Evolutionary conservation across 2,888 invertebrate species (phyloP).

Genomic region (Scaptomyza caliginosa): DNA sequence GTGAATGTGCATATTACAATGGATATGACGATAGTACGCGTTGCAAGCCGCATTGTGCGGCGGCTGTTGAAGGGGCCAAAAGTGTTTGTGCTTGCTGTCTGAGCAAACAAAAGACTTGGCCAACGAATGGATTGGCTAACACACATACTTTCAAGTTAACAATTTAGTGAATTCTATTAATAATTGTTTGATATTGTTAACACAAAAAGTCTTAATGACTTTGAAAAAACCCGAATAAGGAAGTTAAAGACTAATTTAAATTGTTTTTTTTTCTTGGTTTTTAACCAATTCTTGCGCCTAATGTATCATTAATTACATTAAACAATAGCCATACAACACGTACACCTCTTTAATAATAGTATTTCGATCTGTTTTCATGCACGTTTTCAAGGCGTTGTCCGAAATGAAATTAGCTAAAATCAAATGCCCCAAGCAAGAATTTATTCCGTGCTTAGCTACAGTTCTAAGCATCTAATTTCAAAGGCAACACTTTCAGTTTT

Average conservation of each 20-base stretch:
- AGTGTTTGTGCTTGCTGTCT: conserved; percentile 9
- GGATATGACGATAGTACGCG: conserved; percentile 27
- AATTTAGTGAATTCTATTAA: not conserved
- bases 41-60: conserved; percentile 32
- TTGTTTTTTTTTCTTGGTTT: conserved; percentile 26
- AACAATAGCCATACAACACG: conserved; percentile 46
- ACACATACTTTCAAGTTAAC: not conserved
- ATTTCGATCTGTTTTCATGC: conserved; percentile 46
- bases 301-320: conserved; percentile 63
- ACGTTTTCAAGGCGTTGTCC: conserved; percentile 65
- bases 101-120: conserved; percentile 62
- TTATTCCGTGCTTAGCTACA: conserved; percentile 27
- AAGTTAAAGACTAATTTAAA: conserved; percentile 56
- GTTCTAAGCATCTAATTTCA: conserved; percentile 56
- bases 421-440: conserved; percentile 22
- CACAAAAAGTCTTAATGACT: conserved; percentile 39
- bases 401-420: not conserved
- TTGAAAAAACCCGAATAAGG: conserved; percentile 50
- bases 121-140: conserved; percentile 36
- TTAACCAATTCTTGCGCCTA: conserved; percentile 48
- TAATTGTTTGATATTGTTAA: not conserved
- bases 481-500: conserved; percentile 64
- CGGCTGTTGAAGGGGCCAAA: conserved; percentile 8
- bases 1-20: conserved; percentile 74
- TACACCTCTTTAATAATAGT: conserved; percentile 46